Conservation (phyloP, 2,797 vertebrate genomes). For the Chelmon rostratus region DNA sequence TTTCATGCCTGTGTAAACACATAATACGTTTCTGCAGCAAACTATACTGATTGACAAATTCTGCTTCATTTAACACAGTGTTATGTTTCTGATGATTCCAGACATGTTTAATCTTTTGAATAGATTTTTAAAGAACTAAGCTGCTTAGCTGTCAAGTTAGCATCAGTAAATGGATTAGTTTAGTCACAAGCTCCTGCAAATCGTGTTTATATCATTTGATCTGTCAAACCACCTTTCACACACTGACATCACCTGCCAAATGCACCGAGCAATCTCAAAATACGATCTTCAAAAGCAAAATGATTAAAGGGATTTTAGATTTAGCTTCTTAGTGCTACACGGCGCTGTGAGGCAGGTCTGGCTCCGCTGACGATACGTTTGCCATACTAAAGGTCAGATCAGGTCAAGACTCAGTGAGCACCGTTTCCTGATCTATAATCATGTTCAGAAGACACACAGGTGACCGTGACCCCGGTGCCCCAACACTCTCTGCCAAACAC, state of each 20-base stretch:
- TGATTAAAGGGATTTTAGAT: conserved; percentile 24
- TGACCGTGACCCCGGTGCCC: background rate
- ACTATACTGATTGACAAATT: background rate
- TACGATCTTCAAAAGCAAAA: conserved; percentile 10
- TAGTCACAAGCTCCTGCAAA: background rate
- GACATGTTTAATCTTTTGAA: background rate
- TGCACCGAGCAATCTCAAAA: background rate
- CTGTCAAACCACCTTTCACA: conserved; percentile 26
- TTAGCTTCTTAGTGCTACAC: background rate
- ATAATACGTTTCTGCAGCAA: background rate
- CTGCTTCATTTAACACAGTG: background rate
- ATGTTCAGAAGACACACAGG: conserved; percentile 14
- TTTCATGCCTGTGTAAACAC: background rate
- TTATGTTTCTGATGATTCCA: background rate
- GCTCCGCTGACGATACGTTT: background rate
- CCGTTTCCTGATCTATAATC: background rate
- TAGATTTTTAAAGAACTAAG: background rate
- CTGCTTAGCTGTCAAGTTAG: background rate
- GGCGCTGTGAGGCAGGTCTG: background rate
- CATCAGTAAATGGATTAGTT: conserved; percentile 4
- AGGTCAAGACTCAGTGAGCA: background rate
- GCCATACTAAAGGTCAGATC: conserved; percentile 1
- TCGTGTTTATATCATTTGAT: conserved; percentile 12
- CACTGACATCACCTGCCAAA: conserved; percentile 4
- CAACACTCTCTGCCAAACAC: background rate